Base-by-base conservation (phyloP, 2,888 invertebrate genomes). In the Carcina quercana region DNA sequence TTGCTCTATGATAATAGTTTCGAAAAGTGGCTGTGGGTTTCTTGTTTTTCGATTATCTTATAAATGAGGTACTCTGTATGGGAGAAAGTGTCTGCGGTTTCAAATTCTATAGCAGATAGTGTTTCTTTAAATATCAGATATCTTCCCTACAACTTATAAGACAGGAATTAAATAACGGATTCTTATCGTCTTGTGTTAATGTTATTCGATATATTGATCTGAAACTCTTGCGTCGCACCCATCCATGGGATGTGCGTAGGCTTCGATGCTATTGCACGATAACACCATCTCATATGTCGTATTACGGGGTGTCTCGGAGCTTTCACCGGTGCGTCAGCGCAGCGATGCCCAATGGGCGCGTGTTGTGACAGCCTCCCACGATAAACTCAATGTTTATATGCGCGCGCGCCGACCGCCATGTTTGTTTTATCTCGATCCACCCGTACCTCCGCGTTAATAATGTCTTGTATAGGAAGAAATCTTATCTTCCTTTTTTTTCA, bases 311-410 rank as follows among this genome's bases (percentile, higher is more conserved):
- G 73, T 66, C 68, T 70, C 53, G 48, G 55, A 70, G 74, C 80
- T 80, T 80, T 80, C 79, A 76, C 80, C 73, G 59, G 54, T 59
- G 67, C 68, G 63, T 76, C 21, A 10, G 59, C 54, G 57, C 42
- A 25, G 45, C 52, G 50, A 45, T 62, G 69, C 53, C 63, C 68
- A 63, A 59, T 63, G 71, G 66, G 60, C 67, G 70, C 61, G 57
- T 82, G 79, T 83, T 83, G 76, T 82, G 82, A 82, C 83, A 82
- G 80, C 82, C 68, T 82, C 82, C 79, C 79, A 83, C 79, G 78
- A 75, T 82, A 78, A 76, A 74, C 65, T 70, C 53, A 55, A 66
- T 76, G 74, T 78, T 74, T 76, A 78, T 66, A 61, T 70, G 74
- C 72, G 71, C 74, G 72, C 66, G 71, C 76, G 76, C 70, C 61